phyloP scores from a whole-genome alignment of 2,797 vertebrate species.

The Acanthiza pusilla region DNA sequence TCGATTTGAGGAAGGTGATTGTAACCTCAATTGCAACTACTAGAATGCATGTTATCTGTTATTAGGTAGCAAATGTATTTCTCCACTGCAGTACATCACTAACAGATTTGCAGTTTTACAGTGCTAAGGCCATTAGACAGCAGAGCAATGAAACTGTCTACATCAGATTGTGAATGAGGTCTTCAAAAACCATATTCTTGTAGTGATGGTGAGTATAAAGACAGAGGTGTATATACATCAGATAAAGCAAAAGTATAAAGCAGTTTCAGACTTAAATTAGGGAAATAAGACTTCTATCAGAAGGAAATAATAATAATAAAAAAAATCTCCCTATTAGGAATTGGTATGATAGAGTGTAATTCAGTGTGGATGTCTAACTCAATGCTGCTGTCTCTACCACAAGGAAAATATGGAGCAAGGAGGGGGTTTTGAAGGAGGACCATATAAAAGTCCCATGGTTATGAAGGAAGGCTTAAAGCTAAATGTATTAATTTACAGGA shows the following conservation, averaged over 20 bases:
- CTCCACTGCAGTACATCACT: background rate
- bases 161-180: background rate
- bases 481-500: background rate
- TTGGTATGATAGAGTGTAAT: background rate
- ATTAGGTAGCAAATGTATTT: background rate
- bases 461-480: background rate
- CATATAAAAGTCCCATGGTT: background rate
- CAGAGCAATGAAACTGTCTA: background rate
- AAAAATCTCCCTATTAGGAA: accelerated
- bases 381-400: background rate
- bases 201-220: background rate
- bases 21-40: background rate
- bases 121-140: background rate
- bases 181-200: background rate
- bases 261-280: background rate
- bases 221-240: background rate
- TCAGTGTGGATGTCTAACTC: background rate
- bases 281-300: background rate
- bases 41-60: background rate
- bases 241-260: background rate
- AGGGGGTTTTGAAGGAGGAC: background rate
- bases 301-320: background rate
- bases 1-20: background rate
- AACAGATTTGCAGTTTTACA: background rate
- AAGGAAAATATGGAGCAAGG: background rate